Evolutionary conservation across 1,140 invertebrate genomes (phyloP), one percentile per base, ranked within the genome.

Genomic region (Drosophila oshimai): DNA sequence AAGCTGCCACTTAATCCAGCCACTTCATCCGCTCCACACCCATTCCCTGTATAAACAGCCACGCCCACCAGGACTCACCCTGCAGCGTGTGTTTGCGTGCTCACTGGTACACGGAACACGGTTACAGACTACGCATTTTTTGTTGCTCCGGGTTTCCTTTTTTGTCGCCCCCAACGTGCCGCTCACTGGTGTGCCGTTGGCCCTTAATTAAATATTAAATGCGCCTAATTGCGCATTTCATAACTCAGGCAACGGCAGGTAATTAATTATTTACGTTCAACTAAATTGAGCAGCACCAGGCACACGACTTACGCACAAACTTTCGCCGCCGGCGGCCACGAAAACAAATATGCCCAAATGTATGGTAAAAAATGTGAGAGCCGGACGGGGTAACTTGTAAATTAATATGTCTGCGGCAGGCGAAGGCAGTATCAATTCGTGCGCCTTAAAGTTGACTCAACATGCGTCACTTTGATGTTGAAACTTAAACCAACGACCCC

Each of bases 161-260:
- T 61, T 51, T 69, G 42, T 57, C 41, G 47, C 45, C 46, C 24
- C 31, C 28, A 20, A 6, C 7, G 37, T 55, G 20, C 7, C 53
- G 68, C 15, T 41, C n/a, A n/a, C n/a, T n/a, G n/a, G n/a, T n/a
- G n/a, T n/a, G 51, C 72, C 51, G 72, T 80, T 74, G 75, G 76
- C 76, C 80, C 83, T 81, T 86, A 86, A 86, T 86, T 86, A 86
- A 86, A 86, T 86, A 86, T 86, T 86, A 86, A 86, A 87, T 76
- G 70, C 73, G 68, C 62, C 81, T 86, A 86, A 86, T 86, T 86
- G 81, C 81, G 81, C 81, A 86, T 86, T 86, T 86, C 81, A 86
- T 86, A 86, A 86, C 81, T 87, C 72, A 81, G 72, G 76, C 81
- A 86, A 74, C 72, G 68, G 76, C 76, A 87, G 54, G 58, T 87